Evolutionary conservation across 2,113 vertebrate species (phyloP), one percentile per base, ranked within the genome.

Genomic region (Corvus moneduloides): DNA sequence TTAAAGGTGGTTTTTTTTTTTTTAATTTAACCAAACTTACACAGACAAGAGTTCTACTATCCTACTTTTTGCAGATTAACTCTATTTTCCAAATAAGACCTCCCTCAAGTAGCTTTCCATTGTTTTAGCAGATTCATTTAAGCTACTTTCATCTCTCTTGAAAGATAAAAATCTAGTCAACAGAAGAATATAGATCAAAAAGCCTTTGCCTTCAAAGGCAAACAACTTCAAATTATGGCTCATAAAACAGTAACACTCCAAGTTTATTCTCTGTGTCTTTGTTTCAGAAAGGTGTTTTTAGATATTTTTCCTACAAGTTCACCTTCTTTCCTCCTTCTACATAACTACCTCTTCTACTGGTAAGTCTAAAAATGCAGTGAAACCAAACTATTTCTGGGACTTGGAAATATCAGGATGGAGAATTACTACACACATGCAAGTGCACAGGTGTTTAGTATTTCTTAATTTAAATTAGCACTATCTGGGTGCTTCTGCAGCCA

Each of bases 81-180:
- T 11, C 26, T 62, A 5, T 66, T 88, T 90, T 85, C 41, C 17
- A 73, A 93, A 49, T 39, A 77, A 80, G 59, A 30, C 2, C 8
- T 16, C 20, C 26, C 16, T 79, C 44, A 44, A 67, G 24, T 74
- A 68, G 18, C 52, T 86, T 88, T 91, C 37, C 23, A 76, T 84
- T 89, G 21, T 80, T 92, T 73, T 35, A 85, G 33, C 9, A 85
- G 49, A 92, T 69, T 78, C 33, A 61, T 84, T 87, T 58, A 74
- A 83, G 32, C 9, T 72, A 75, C 76, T 89, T 88, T 87, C 32
- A 90, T 84, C 80, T 88, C 63, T 51, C 51, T 35, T 41, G 11
- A 46, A 90, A 52, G 76, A 90, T 71, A 75, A 92, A 90, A 92
- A 90, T 90, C 84, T 55, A 91, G 35, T 62, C 67, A 94, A 80